phyloP scores from a whole-genome alignment of 2,888 invertebrate species.

The Chloroclystis v-ata region DNA sequence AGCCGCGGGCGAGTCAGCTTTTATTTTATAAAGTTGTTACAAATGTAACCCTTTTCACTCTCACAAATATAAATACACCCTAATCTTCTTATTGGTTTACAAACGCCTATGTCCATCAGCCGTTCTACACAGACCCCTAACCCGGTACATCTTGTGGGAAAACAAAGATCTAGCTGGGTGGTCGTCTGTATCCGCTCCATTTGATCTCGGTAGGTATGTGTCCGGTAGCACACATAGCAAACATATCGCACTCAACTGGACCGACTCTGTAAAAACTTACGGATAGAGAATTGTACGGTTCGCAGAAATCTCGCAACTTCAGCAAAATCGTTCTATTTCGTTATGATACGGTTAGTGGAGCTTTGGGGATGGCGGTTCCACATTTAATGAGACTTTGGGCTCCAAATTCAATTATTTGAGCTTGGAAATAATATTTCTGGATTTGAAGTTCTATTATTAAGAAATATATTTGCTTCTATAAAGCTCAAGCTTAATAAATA shows the following conservation, averaged over 20 bases:
- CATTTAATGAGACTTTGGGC: too few relatives aligned
- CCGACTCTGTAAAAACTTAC: constrained; percentile 67
- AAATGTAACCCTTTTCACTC: too few relatives aligned
- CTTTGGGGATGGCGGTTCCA: too few relatives aligned
- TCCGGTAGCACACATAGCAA: constrained; percentile 74
- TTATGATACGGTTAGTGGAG: not conserved
- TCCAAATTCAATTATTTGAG: too few relatives aligned
- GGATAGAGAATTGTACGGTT: constrained; percentile 43
- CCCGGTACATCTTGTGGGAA: constrained; percentile 12
- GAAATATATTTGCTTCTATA: too few relatives aligned
- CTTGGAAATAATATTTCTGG: too few relatives aligned
- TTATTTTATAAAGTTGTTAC: too few relatives aligned
- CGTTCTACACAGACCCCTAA: constrained; percentile 16
- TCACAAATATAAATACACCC: not conserved
- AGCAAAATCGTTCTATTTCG: constrained; percentile 11
- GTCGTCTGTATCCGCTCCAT: constrained; percentile 69
- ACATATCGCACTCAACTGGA: constrained; percentile 75
- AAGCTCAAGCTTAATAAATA: too few relatives aligned
- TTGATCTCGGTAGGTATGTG: constrained; percentile 60
- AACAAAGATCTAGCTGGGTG: constrained; percentile 30
- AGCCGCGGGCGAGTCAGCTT: too few relatives aligned
- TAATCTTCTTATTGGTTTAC: constrained; percentile 9
- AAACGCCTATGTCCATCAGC: constrained; percentile 17
- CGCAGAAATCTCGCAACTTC: constrained; percentile 23
- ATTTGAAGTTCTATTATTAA: too few relatives aligned